Evolutionary conservation across 2,113 vertebrate species (phyloP).

Genomic region (Benitochromis conjunctus): DNA sequence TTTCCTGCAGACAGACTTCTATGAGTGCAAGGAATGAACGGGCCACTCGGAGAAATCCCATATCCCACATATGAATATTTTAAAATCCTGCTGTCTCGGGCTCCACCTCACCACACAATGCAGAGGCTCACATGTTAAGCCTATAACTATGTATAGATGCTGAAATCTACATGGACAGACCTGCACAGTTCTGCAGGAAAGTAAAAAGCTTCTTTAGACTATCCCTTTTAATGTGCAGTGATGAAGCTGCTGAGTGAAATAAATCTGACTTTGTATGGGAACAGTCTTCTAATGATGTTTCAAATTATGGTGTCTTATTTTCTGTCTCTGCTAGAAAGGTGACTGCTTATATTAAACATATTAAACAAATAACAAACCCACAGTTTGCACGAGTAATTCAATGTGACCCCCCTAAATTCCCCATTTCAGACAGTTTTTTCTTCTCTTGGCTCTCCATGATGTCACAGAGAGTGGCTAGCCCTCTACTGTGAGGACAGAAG

Average conservation of each 20-base stretch:
- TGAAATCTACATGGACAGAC: not conserved
- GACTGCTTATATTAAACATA: not conserved
- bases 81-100: not conserved
- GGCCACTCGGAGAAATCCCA: not conserved
- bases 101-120: not conserved
- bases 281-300: not conserved
- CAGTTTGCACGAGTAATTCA: not conserved
- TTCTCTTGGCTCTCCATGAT: not conserved
- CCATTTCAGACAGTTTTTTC: not conserved
- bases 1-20: not conserved
- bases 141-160: not conserved
- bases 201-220: not conserved
- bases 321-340: not conserved
- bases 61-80: not conserved
- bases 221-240: not conserved
- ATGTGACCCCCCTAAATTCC: not conserved
- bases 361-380: not conserved
- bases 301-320: not conserved
- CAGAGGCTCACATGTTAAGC: not conserved
- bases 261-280: not conserved
- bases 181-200: not conserved
- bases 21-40: not conserved
- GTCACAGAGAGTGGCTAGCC: not conserved
- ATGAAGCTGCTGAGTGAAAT: not conserved
- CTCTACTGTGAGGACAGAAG: not conserved